A percentile compares a stretch with the other conserved stretches of the same genome.
These are phyloP conservation scores for Laothoe populi DNA, from an alignment of 2,888 invertebrate genomes.

Conservation along the genomic window DNA sequence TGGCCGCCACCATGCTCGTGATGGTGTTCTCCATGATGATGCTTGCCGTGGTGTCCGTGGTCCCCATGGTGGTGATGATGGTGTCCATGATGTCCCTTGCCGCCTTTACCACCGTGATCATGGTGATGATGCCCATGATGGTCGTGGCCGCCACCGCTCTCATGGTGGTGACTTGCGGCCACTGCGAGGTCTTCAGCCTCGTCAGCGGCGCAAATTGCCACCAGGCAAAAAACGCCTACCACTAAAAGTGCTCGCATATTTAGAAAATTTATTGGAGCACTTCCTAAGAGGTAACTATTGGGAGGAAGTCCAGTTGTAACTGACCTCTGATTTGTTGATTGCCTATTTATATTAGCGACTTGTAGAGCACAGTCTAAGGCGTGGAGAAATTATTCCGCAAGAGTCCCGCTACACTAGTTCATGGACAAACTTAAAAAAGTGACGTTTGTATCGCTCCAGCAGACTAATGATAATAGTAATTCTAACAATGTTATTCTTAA, in stretches of 20 bases:
- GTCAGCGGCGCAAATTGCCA: constrained; percentile 62
- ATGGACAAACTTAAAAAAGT: constrained; percentile 65
- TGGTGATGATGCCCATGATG: constrained; percentile 88
- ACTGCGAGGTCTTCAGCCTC: constrained; percentile 71
- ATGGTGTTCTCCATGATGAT: constrained; percentile 90
- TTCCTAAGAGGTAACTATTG: constrained; percentile 47
- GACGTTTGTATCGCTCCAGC: constrained; percentile 28
- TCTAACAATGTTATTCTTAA: background rate
- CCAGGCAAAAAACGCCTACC: constrained; percentile 67
- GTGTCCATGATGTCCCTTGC: constrained; percentile 90
- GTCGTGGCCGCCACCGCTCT: constrained; percentile 87
- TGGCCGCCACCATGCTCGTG: constrained; percentile 91
- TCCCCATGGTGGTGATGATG: constrained; percentile 92
- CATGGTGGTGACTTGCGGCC: constrained; percentile 78
- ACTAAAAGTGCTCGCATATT: constrained; percentile 70
- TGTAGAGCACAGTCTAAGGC: constrained; percentile 52
- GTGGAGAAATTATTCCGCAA: constrained; percentile 80
- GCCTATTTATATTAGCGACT: constrained; percentile 76
- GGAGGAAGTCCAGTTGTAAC: constrained; percentile 74
- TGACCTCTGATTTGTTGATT: constrained; percentile 66
- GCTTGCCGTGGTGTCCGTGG: constrained; percentile 90
- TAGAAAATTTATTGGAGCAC: constrained; percentile 36
- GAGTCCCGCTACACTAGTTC: constrained; percentile 67
- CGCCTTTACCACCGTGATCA: constrained; percentile 89
- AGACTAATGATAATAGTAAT: constrained; percentile 25